A percentile compares a stretch with the other conserved stretches of the same genome.
These are phyloP conservation scores for Calephelis perditalis DNA, from an alignment of 2,888 invertebrate genomes.

Conservation along the genomic window DNA sequence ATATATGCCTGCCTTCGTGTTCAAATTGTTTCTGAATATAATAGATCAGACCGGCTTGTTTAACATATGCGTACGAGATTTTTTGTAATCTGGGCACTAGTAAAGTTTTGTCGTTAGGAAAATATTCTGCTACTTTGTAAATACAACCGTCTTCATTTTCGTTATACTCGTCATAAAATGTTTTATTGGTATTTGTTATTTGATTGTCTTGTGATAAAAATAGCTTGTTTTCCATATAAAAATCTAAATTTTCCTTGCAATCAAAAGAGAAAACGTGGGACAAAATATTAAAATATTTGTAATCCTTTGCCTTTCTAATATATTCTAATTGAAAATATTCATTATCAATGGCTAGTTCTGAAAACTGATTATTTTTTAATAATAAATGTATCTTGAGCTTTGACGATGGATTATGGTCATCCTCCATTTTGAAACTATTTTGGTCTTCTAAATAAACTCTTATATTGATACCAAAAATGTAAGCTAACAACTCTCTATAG, in stretches of 20 bases:
- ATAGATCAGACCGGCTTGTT: constrained; percentile 12
- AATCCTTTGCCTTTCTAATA: constrained; percentile 2
- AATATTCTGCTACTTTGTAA: constrained; percentile 11
- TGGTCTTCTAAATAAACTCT: constrained; percentile 8
- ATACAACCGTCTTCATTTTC: constrained; percentile 10
- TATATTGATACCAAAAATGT: constrained; percentile 15
- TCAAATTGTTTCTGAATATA: constrained; percentile 9
- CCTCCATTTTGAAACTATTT: neutral
- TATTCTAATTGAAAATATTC: constrained; percentile 9
- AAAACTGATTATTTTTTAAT: constrained; percentile 6
- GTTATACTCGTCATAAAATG: neutral
- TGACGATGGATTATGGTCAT: constrained; percentile 14
- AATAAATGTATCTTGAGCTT: constrained; percentile 8
- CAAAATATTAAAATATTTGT: constrained; percentile 2
- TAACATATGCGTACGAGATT: constrained; percentile 6
- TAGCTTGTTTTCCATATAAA: constrained; percentile 9
- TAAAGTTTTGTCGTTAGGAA: constrained; percentile 10
- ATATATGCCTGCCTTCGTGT: constrained; percentile 13
- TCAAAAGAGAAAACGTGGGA: constrained; percentile 11
- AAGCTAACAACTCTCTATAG: constrained; percentile 17
- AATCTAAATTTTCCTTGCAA: constrained; percentile 2
- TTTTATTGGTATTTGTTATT: neutral
- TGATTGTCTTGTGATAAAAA: neutral
- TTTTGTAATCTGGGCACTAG: constrained; percentile 9
- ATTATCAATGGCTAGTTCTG: constrained; percentile 12